phyloP scores from a whole-genome alignment of 1,140 invertebrate species.

The Diorhabda carinulata region DNA sequence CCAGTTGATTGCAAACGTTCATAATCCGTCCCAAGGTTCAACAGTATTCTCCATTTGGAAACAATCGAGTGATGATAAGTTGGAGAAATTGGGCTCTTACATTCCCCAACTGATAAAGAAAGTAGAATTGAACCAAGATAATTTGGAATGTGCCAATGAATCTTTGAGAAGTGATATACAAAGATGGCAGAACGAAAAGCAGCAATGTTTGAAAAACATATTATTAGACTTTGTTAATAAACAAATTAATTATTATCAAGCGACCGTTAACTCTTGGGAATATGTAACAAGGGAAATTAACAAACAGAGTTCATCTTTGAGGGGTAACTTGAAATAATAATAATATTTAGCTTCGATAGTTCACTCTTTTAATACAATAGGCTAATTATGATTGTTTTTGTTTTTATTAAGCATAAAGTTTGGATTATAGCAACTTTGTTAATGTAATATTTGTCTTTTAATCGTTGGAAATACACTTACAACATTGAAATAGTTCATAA shows the following conservation, averaged over 20 bases:
- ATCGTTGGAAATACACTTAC: too few relatives aligned
- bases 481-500: too few relatives aligned
- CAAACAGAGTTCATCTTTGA: conserved; percentile 24
- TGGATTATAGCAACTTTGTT: too few relatives aligned
- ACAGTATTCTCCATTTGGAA: conserved; percentile 55
- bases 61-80: conserved; percentile 55
- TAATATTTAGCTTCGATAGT: neutral
- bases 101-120: conserved; percentile 57
- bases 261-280: conserved; percentile 62
- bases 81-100: conserved; percentile 51
- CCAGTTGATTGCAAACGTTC: conserved; percentile 27
- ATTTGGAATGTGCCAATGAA: conserved; percentile 67
- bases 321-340: conserved; percentile 32
- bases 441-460: too few relatives aligned
- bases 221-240: conserved; percentile 63
- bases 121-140: conserved; percentile 60
- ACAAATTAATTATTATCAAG: conserved; percentile 66
- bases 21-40: conserved; percentile 24
- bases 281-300: conserved; percentile 37
- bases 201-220: conserved; percentile 63
- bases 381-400: too few relatives aligned
- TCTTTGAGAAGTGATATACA: conserved; percentile 68
- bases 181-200: conserved; percentile 68
- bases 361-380: too few relatives aligned
- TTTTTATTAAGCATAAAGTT: too few relatives aligned